Evolutionary conservation across 92 coral and sea anemone genomes (phyloP), one percentile per base, ranked within the genome.

Genomic region (Phenganax subtilis): DNA sequence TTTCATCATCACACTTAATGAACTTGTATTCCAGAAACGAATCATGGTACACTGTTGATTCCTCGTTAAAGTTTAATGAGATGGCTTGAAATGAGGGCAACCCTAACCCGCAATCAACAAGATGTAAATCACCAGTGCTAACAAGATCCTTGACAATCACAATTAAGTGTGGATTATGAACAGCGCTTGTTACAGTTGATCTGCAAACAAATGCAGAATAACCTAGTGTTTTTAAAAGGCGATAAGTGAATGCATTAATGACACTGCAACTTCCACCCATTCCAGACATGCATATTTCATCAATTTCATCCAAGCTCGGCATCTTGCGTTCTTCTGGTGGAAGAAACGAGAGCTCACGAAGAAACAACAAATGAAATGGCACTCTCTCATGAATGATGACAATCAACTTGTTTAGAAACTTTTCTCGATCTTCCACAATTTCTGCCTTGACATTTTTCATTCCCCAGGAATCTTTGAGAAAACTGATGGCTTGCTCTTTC

Each of bases 11-110:
- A n/a, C 17, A 58, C 9, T 28, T 55, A 28, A 72, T 47, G 57
- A 72, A 37, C 57, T 72, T 72, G 77, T 72, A 72, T n/a, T 72
- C 77, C 6, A 72, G 77, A 72, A 72, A 72, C 16, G 77, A 72
- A 52, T 72, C 77, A 3, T 47, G 55, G 20, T 72, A 72, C 3
- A 72, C 77, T 37, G 77, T 55, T 6, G 77, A 72, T 72, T 72
- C 77, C 53, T 72, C 56, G 57, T 72, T 27, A 72, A 72, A 72
- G 53, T 72, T 47, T 52, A 72, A 58, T 37, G 77, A 28, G 53
- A 72, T 44, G 27, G 77, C 12, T 12, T 58, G 57, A 72, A 72
- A 47, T 47, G 77, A 37, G 7, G 77, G 77, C 0, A 72, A 58
- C 9, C 77, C 77, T 7, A 72, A 28, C 12, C 77, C 77, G 47